Base-by-base conservation (phyloP, 2,797 vertebrate genomes). In the Rhinella marina region DNA sequence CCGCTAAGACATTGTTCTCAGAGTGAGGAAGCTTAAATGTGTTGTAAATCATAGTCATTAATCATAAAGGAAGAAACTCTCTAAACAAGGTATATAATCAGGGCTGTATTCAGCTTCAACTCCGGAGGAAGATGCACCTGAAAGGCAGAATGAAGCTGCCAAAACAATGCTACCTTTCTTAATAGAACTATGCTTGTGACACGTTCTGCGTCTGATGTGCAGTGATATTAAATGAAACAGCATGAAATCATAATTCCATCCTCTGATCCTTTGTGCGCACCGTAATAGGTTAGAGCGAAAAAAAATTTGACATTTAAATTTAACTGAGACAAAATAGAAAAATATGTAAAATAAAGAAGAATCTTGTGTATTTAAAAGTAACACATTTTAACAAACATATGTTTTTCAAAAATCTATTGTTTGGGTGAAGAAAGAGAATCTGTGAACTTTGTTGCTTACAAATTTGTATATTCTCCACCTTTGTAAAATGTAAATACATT, bases 61-160 rank as follows among this genome's bases (percentile, higher is more conserved):
- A 72, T 84, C 70, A 75, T 29, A 29, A 76, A 50, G 54, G 72
- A 61, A 62, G 61, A 77, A 77, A 6, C 25, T 76, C 72, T 85
- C 57, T 52, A 76, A 85, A 85, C 32, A 14, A 77, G 57, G 12
- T 73, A 61, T 73, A 75, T 73, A 73, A 84, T 84, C 66, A 84
- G n/a, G 29, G 27, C 32, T 23, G 12, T 32, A 84, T 75, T 84
- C 82, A 84, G 29, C 50, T 61, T 82, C 10, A 66, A 7, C 64
- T 19, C 29, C 9, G 19, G 32, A 70, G 56, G 11, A 61, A 84
- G 66, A 73, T 75, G 68, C 68, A 84, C 68, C 52, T 84, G 82
- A 84, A 19, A 75, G n/a, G 19, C 29, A 84, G 68, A 73, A 84
- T 50, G 8, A 54, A 73, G 11, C 52, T 84, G 68, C 21, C 61